These are phyloP conservation scores for Otolemur crassicaudatus DNA, from an alignment of 2,797 vertebrate species.

Conservation along the genomic window DNA sequence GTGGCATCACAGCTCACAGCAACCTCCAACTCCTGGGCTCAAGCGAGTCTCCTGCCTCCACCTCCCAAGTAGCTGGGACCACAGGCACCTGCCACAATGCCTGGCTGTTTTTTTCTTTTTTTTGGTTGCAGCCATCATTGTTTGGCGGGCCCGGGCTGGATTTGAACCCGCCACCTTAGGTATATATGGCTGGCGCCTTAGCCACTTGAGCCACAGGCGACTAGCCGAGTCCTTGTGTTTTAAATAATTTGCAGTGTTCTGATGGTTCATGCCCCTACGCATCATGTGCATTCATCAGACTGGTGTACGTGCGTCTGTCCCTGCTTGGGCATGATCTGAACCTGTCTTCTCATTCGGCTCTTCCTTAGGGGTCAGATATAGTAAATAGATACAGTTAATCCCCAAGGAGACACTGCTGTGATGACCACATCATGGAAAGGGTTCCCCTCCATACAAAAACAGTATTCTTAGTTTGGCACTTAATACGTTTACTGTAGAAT, in stretches of 20 bases:
- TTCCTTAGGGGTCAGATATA: neutral
- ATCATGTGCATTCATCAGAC: neutral
- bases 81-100: no score
- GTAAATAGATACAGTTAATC: neutral
- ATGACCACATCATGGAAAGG: neutral
- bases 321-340: neutral
- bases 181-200: no score
- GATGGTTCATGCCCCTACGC: neutral
- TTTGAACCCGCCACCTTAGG: no score
- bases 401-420: neutral
- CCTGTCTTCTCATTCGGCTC: neutral
- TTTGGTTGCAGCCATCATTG: no score
- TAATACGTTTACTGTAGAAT: neutral
- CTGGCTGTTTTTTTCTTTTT: no score
- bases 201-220: no score
- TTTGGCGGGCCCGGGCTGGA: no score
- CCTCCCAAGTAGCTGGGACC: no score
- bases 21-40: no score
- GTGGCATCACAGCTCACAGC: no score
- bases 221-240: neutral
- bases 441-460: neutral
- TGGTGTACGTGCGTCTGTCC: neutral
- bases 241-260: neutral
- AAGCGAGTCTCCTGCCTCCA: no score
- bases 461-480: neutral